Percentiles rank a stretch among this genome's conserved stretches.
Evolutionary conservation across 2,797 vertebrate genomes (phyloP).

Genomic region (Sebastes trivittatus): DNA sequence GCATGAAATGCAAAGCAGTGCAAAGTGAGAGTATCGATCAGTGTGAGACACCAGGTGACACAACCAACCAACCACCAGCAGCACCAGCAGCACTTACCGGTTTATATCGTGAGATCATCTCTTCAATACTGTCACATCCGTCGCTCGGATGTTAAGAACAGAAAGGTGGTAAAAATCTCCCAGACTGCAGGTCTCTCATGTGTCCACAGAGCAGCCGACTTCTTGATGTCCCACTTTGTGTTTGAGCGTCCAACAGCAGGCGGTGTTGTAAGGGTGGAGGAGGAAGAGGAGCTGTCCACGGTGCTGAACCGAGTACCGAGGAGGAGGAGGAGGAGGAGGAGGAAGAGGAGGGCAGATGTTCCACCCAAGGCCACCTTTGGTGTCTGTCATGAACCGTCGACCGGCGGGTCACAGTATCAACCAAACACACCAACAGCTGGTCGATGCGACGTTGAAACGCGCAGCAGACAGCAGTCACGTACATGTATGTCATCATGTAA

Average conservation of each 20-base stretch:
- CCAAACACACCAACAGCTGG: neutral
- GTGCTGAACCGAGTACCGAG: constrained; percentile 77
- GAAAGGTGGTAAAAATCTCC: neutral
- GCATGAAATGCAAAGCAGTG: neutral
- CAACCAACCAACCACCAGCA: neutral
- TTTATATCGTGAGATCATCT: constrained; percentile 79
- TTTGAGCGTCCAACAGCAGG: constrained; percentile 12
- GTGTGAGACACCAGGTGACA: constrained; percentile 8
- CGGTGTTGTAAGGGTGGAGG: constrained; percentile 4
- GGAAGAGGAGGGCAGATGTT: constrained; percentile 16
- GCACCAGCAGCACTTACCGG: constrained; percentile 71
- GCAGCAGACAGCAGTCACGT: constrained; percentile 55
- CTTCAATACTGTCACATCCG: constrained; percentile 44
- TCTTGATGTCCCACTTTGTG: constrained; percentile 2
- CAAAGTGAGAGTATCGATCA: neutral
- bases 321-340: constrained; percentile 41
- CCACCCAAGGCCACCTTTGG: constrained; percentile 30
- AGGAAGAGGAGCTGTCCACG: constrained; percentile 76
- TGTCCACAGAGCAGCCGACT: constrained; percentile 26
- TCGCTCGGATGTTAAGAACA: neutral
- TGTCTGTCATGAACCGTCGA: constrained; percentile 4
- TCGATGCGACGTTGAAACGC: constrained; percentile 30
- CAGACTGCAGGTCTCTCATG: constrained; percentile 27
- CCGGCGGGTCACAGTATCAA: neutral
- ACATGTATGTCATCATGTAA: constrained; percentile 57